These are phyloP conservation scores for Argynnis bischoffii DNA, from an alignment of 2,888 invertebrate species.

Conservation along the genomic window DNA sequence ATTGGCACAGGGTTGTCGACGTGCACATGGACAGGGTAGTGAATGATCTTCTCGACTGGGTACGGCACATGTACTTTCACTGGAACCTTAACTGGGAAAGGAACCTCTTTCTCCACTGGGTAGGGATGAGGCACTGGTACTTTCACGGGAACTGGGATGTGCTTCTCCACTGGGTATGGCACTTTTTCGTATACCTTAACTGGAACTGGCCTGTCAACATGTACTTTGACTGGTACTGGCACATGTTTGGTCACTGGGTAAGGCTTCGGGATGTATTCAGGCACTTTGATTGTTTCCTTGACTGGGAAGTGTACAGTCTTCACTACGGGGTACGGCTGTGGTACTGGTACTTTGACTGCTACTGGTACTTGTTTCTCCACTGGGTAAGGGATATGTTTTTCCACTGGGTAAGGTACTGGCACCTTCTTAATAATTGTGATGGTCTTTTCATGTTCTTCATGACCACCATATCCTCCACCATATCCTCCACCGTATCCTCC, in stretches of 20 bases:
- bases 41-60: slow-evolving; percentile 88
- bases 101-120: slow-evolving; percentile 87
- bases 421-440: slow-evolving; percentile 88
- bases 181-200: slow-evolving; percentile 83
- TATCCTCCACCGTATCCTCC: slow-evolving; percentile 47
- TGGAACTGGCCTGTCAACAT: slow-evolving; percentile 86
- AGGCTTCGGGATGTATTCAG: slow-evolving; percentile 85
- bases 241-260: slow-evolving; percentile 86
- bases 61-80: slow-evolving; percentile 88
- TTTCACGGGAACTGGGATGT: slow-evolving; percentile 86
- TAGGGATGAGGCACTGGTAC: slow-evolving; percentile 88
- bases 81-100: slow-evolving; percentile 85
- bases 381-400: slow-evolving; percentile 85
- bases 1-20: slow-evolving; percentile 87
- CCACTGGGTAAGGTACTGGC: slow-evolving; percentile 87
- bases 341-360: slow-evolving; percentile 86
- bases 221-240: slow-evolving; percentile 85
- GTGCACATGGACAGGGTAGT: slow-evolving; percentile 86
- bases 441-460: slow-evolving; percentile 83
- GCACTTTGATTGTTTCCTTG: slow-evolving; percentile 85
- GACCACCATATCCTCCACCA: slow-evolving; percentile 44
- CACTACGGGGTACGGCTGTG: slow-evolving; percentile 87
- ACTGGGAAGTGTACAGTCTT: slow-evolving; percentile 86
- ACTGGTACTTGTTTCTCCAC: slow-evolving; percentile 86
- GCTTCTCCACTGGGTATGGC: slow-evolving; percentile 88